A percentile compares a stretch with the other conserved stretches of the same genome.
phyloP scores from a whole-genome alignment of 2,797 vertebrate genomes.

The Silurus lanzhouensis region DNA sequence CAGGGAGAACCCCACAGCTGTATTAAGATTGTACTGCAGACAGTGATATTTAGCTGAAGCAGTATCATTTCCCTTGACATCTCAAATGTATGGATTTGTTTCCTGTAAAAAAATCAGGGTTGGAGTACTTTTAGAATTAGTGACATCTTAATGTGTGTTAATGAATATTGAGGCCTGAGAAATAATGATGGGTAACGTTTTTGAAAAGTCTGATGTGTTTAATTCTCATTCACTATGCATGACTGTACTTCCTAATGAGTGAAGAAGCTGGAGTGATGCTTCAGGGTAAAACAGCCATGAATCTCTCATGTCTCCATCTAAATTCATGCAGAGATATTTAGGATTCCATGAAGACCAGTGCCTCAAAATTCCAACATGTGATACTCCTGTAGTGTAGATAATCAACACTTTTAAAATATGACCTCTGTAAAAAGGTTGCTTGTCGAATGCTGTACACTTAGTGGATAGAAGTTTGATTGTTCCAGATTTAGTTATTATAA shows the following conservation, averaged over 20 bases:
- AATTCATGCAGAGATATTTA: constrained; percentile 42
- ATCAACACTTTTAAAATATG: neutral
- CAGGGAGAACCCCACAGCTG: constrained; percentile 20
- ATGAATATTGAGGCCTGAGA: constrained; percentile 1
- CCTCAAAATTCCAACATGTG: constrained; percentile 28
- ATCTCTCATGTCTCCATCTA: constrained; percentile 51
- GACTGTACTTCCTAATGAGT: constrained; percentile 40
- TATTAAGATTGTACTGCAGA: constrained; percentile 2
- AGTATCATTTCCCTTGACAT: neutral
- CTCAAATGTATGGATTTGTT: neutral
- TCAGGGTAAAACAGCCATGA: constrained; percentile 45
- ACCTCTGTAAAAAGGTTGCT: neutral
- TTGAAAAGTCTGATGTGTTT: constrained; percentile 32
- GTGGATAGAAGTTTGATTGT: neutral
- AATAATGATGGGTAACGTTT: constrained; percentile 33
- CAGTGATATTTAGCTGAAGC: neutral
- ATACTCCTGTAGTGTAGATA: constrained; percentile 9
- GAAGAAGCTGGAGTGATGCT: constrained; percentile 37
- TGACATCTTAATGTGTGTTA: constrained; percentile 3
- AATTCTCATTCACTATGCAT: constrained; percentile 47
- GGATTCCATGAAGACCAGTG: neutral
- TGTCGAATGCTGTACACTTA: neutral
- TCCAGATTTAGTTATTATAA: neutral
- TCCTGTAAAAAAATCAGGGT: neutral
- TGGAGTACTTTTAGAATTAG: neutral